phyloP scores from a whole-genome alignment of 2,888 invertebrate genomes.

The Tanytarsus gracilentus region DNA sequence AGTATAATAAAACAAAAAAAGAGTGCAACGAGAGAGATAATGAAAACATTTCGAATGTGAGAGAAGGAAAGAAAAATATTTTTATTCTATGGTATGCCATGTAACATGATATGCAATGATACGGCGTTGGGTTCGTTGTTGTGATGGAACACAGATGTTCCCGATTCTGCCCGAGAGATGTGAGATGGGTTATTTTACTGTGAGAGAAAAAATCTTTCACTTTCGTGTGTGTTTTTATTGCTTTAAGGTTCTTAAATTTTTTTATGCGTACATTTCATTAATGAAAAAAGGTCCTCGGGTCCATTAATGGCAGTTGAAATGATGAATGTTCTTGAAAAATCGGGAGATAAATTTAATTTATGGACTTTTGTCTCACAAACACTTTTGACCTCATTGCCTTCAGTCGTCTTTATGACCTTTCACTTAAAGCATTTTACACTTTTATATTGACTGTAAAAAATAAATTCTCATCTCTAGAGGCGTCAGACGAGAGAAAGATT shows the following conservation, averaged over 20 bases:
- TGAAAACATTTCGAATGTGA: too few species aligned
- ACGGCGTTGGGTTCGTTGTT: neutral
- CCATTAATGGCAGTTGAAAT: too few species aligned
- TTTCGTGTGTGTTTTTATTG: neutral
- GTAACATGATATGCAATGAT: neutral
- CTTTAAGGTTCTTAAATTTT: neutral
- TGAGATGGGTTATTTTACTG: slow-evolving; percentile 1
- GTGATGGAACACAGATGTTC: neutral
- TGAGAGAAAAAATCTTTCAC: neutral
- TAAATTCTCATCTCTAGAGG: too few species aligned
- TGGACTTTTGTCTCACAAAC: neutral
- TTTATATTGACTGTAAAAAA: neutral
- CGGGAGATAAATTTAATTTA: neutral
- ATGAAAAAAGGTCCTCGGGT: too few species aligned
- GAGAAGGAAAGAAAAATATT: neutral
- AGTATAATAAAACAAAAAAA: too few species aligned
- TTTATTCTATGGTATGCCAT: neutral
- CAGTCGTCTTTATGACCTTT: neutral
- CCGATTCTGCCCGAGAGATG: too few species aligned
- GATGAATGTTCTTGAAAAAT: neutral
- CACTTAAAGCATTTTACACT: too few species aligned
- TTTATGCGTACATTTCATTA: neutral
- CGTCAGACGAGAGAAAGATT: too few species aligned
- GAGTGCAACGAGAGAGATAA: neutral
- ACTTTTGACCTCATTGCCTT: neutral